phyloP scores from a whole-genome alignment of 1,140 invertebrate genomes.

The Solen grandis region DNA sequence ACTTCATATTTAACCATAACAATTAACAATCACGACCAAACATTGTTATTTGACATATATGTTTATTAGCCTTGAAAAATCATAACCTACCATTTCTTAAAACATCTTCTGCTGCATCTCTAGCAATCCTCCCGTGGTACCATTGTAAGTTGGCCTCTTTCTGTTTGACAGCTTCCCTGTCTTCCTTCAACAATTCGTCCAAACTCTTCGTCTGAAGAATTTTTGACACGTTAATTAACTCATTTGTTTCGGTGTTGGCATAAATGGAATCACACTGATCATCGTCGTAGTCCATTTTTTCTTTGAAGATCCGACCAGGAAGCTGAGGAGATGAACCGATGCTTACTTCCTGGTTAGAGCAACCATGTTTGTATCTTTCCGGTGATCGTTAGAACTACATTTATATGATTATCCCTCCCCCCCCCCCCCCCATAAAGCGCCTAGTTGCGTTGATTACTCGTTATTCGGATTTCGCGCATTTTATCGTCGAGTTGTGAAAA shows the following conservation, averaged over 20 bases:
- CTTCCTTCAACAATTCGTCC: conserved; percentile 35
- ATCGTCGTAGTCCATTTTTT: conserved; percentile 8
- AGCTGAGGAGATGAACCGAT: neutral
- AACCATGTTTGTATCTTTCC: neutral
- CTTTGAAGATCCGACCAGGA: neutral
- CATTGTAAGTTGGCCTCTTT: conserved; percentile 30
- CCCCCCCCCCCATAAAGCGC: too few relatives aligned
- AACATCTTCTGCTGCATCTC: conserved; percentile 47
- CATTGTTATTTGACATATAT: too few relatives aligned
- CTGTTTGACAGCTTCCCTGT: conserved; percentile 17
- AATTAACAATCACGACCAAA: too few relatives aligned
- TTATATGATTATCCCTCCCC: too few relatives aligned
- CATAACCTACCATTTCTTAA: conserved; percentile 39
- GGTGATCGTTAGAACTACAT: too few relatives aligned
- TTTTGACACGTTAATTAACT: conserved; percentile 24
- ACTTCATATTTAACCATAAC: too few relatives aligned
- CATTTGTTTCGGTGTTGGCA: conserved; percentile 32
- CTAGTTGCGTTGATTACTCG: too few relatives aligned
- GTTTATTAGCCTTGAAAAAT: too few relatives aligned
- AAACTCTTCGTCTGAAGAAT: conserved; percentile 12
- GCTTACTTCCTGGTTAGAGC: neutral
- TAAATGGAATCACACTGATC: conserved; percentile 39
- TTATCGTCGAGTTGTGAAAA: too few relatives aligned
- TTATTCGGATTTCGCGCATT: too few relatives aligned
- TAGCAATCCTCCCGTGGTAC: conserved; percentile 46